A percentile compares a stretch with the other conserved stretches of the same genome.
phyloP scores from a whole-genome alignment of 2,113 vertebrate genomes.

The Rostratula benghalensis region DNA sequence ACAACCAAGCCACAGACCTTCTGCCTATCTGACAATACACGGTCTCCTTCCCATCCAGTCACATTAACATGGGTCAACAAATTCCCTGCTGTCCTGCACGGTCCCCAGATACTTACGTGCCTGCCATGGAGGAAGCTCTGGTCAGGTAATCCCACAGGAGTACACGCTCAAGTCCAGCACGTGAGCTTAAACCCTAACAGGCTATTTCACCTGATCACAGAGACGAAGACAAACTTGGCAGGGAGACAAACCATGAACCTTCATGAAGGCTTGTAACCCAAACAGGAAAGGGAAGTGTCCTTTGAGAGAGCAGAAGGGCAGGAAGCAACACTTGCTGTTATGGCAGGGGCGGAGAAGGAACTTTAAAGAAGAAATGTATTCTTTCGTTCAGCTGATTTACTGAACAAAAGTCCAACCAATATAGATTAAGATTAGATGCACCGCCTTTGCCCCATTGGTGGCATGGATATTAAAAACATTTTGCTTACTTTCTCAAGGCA shows the following conservation, averaged over 20 bases:
- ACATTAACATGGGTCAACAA: neutral
- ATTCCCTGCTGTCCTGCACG: neutral
- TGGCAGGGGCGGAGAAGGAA: constrained; percentile 11
- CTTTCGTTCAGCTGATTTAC: neutral
- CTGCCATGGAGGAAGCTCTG: constrained; percentile 46
- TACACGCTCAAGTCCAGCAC: neutral
- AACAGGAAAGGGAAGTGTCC: constrained; percentile 75
- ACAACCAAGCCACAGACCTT: neutral
- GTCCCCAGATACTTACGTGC: constrained; percentile 57
- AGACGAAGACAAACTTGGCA: constrained; percentile 35
- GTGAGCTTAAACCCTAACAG: neutral
- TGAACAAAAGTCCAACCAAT: neutral
- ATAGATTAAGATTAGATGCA: constrained; percentile 46
- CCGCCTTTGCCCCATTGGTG: neutral
- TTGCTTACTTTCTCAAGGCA: neutral
- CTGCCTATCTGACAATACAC: neutral
- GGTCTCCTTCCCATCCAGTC: neutral
- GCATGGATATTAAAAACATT: neutral
- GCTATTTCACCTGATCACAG: constrained; percentile 11
- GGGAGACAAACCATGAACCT: constrained; percentile 7
- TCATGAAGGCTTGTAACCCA: constrained; percentile 25
- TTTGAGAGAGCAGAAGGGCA: constrained; percentile 46
- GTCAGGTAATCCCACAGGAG: neutral
- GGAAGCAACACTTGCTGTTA: constrained; percentile 48
- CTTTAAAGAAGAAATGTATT: constrained; percentile 41